Conservation (phyloP, 1,140 invertebrate genomes). For the Patella vulgata region DNA sequence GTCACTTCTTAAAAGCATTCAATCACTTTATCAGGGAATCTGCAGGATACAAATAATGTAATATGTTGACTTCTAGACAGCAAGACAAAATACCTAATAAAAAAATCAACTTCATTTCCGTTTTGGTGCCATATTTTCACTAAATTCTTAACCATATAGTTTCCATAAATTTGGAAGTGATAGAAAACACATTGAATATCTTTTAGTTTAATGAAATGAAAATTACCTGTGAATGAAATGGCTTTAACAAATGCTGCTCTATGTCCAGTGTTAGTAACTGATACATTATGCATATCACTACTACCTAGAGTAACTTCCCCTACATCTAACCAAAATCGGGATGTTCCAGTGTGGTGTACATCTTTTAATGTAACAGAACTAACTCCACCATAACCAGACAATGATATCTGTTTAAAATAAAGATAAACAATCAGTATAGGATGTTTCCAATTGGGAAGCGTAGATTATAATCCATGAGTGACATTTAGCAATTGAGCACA, state of each 20-base stretch:
- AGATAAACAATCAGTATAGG: too few relatives aligned
- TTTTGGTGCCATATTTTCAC: too few relatives aligned
- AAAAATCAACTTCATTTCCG: too few relatives aligned
- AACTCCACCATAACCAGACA: constrained; percentile 39
- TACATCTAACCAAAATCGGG: constrained; percentile 28
- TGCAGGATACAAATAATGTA: too few relatives aligned
- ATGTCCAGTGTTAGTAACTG: constrained; percentile 33
- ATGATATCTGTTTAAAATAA: constrained; percentile 29
- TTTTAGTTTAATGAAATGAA: not conserved
- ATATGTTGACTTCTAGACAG: too few relatives aligned
- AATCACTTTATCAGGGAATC: too few relatives aligned
- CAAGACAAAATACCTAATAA: too few relatives aligned
- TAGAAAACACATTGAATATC: too few relatives aligned
- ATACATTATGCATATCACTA: constrained; percentile 25
- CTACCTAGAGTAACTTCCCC: constrained; percentile 19
- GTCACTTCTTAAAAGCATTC: too few relatives aligned
- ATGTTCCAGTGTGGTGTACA: constrained; percentile 19
- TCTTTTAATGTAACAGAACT: constrained; percentile 31
- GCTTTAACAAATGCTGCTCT: constrained; percentile 38
- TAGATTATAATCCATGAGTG: not conserved
- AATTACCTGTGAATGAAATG: constrained; percentile 34
- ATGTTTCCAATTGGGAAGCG: too few relatives aligned
- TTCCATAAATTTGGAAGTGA: too few relatives aligned
- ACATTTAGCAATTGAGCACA: not conserved
- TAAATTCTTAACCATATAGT: too few relatives aligned